Evolutionary conservation across 2,113 vertebrate species (phyloP), one percentile per base, ranked within the genome.

Genomic region (Eolophus roseicapilla): DNA sequence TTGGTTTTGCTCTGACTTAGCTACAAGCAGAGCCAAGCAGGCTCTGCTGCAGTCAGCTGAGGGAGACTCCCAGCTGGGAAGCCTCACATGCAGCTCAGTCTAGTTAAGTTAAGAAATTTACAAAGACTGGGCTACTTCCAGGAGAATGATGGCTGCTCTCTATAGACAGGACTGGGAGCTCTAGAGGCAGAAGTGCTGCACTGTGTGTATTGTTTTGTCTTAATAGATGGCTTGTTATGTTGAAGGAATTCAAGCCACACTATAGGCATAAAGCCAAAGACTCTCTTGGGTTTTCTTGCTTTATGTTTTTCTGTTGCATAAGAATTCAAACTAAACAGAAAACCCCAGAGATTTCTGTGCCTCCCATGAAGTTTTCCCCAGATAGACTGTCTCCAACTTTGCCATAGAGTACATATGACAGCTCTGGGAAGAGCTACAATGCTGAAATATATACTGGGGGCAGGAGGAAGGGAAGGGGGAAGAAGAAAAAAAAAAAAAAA

Each of bases 1-100:
- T 98, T 97, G 98, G 9, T 98, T 96, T 39, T 96, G 96, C 69
- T 98, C 98, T 88, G 98, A 90, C 57, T 97, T 95, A 13, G 92
- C 92, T 90, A 97, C 98, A 93, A 39, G 39, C 39, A 39, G 39
- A 39, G 47, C 47, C 68, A 93, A 88, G 33, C 13, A 86, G 37
- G 13, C 31, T 63, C 79, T 90, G 82, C 77, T 59, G 64, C 70
- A 96, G 60, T 90, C 55, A 84, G 74, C 82, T 86, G 85, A 81
- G 82, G 88, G 73, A 90, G 57, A 41, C 18, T 47, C 79, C 64
- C 86, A 91, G 95, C 83, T 96, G 93, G 80, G 74, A 94, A 82
- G 86, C 57, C 59, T 91, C 86, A 84, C 74, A 95, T 6, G 3
- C 0, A 2, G 79, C 76, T 79, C 60, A 90, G 35, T 37, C 60